phyloP scores from a whole-genome alignment of 1,140 invertebrate species.

The Papilio aristodemus region DNA sequence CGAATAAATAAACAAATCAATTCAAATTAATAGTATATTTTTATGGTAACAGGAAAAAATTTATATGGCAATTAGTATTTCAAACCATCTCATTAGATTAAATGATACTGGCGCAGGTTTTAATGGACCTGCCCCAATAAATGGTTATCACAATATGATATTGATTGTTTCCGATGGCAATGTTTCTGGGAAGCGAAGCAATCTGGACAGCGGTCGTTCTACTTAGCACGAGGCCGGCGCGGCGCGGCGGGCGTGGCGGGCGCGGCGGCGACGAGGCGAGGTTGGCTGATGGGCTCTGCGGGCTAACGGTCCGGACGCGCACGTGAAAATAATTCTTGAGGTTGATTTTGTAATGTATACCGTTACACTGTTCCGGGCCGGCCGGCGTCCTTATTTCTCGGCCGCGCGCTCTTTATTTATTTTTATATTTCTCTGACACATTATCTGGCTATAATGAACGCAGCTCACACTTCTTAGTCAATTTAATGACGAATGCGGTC shows the following conservation, averaged over 20 bases:
- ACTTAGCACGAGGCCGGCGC: conserved; percentile 50
- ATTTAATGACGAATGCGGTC: conserved; percentile 8
- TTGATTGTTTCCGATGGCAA: background rate
- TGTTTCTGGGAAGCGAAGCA: conserved; percentile 33
- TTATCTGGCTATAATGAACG: conserved; percentile 37
- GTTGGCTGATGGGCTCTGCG: conserved; percentile 43
- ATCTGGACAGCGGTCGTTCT: conserved; percentile 51
- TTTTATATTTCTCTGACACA: conserved; percentile 69
- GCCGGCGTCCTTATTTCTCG: conserved; percentile 75
- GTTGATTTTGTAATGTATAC: conserved; percentile 78
- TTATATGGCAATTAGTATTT: background rate
- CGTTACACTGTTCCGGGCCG: conserved; percentile 77
- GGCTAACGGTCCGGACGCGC: conserved; percentile 72
- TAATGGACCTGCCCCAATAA: conserved; percentile 13
- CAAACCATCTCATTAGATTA: background rate
- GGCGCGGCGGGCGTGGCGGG: conserved; percentile 34
- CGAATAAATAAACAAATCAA: too few relatives aligned
- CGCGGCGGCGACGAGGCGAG: conserved; percentile 31
- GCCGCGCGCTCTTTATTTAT: conserved; percentile 69
- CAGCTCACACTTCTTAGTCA: background rate
- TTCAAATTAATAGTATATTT: background rate
- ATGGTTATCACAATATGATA: background rate
- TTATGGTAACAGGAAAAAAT: background rate
- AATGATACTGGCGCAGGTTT: background rate
- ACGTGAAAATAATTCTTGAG: conserved; percentile 80